phyloP scores from a whole-genome alignment of 2,113 vertebrate genomes.

The Ivindomyrus marchei region DNA sequence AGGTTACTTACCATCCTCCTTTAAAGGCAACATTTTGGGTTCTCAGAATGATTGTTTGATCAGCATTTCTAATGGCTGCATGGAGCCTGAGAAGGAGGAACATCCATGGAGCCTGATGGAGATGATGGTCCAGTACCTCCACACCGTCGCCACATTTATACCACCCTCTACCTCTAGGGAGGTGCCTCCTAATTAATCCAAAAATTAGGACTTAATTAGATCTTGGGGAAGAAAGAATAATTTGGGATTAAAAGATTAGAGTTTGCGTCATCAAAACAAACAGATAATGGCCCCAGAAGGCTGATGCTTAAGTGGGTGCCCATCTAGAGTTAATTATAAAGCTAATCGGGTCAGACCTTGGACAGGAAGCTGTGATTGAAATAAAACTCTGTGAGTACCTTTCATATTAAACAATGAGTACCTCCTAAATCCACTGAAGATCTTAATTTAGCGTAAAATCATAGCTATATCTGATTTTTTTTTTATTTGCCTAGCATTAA shows the following conservation, averaged over 20 bases:
- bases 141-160: neutral
- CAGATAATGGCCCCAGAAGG: slow-evolving; percentile 24
- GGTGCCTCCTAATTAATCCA: slow-evolving; percentile 30
- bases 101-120: neutral
- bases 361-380: slow-evolving; percentile 32
- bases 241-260: slow-evolving; percentile 43
- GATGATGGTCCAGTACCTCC: neutral
- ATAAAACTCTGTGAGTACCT: slow-evolving; percentile 32
- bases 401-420: slow-evolving; percentile 32
- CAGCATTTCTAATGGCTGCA: neutral
- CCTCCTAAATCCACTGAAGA: slow-evolving; percentile 28
- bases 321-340: slow-evolving; percentile 42
- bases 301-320: neutral
- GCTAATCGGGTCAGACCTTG: slow-evolving; percentile 33
- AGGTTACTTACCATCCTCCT: neutral
- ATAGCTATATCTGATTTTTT: neutral
- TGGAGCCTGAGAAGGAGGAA: too few relatives aligned
- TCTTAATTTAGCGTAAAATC: slow-evolving; percentile 22
- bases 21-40: neutral
- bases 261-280: slow-evolving; percentile 34
- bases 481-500: neutral
- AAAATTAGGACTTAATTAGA: slow-evolving; percentile 43
- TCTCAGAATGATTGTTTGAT: neutral
- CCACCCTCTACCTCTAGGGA: slow-evolving; percentile 1
- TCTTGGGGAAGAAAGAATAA: slow-evolving; percentile 29